phyloP scores from a whole-genome alignment of 1,140 invertebrate species.

The Panulirus ornatus region DNA sequence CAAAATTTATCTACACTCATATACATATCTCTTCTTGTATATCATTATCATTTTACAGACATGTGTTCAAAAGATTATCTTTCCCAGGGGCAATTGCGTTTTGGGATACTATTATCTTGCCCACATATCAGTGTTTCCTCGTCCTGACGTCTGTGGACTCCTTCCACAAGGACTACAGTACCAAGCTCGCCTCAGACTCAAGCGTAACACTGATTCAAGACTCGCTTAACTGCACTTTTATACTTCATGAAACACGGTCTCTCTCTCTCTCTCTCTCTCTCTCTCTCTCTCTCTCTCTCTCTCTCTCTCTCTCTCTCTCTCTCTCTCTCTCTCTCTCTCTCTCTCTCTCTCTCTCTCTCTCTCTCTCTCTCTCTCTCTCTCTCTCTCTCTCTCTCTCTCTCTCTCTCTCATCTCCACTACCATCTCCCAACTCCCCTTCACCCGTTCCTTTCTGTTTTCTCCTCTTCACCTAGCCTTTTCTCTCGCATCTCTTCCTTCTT shows the following conservation, averaged over 20 bases:
- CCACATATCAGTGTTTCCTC: no score
- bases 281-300: neutral
- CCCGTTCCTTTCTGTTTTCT: neutral
- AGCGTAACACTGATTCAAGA: no score
- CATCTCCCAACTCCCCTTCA: neutral
- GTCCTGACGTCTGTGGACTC: no score
- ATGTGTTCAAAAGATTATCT: no score
- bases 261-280: slow-evolving; percentile 14
- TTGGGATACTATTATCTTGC: no score
- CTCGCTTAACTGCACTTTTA: no score
- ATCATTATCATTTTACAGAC: no score
- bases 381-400: slow-evolving; percentile 43
- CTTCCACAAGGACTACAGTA: no score
- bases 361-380: slow-evolving; percentile 49
- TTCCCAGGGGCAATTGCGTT: no score
- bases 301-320: neutral
- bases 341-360: neutral
- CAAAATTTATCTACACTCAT: neutral
- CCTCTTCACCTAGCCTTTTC: neutral
- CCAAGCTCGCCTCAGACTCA: no score
- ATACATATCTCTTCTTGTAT: no score
- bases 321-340: slow-evolving; percentile 4
- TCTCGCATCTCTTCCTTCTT: no score
- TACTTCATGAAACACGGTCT: neutral
- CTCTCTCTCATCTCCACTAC: slow-evolving; percentile 4